These are phyloP conservation scores for Tenebrosternarchus preto DNA, from an alignment of 2,113 vertebrate genomes.

Conservation along the genomic window DNA sequence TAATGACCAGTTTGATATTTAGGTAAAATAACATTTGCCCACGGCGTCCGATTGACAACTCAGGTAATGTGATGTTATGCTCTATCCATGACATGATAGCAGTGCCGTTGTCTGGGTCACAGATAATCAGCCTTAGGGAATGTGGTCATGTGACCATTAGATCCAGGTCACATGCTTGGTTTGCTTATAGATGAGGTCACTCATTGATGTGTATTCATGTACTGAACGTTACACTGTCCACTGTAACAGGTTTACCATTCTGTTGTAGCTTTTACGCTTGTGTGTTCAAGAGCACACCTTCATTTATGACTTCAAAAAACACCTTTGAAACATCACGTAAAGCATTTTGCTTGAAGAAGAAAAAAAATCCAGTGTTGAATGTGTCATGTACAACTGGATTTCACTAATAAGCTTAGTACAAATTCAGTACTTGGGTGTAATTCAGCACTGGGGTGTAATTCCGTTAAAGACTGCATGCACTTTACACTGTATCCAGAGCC, in stretches of 20 bases:
- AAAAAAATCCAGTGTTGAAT: too few relatives aligned
- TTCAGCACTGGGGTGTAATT: too few relatives aligned
- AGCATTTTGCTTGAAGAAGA: neutral
- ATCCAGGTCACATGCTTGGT: neutral
- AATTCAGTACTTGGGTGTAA: too few relatives aligned
- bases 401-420: too few relatives aligned
- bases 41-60: slow-evolving; percentile 46
- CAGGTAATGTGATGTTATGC: slow-evolving; percentile 43
- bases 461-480: too few relatives aligned
- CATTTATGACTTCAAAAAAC: neutral
- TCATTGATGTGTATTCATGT: neutral
- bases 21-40: slow-evolving; percentile 46
- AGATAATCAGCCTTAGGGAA: neutral
- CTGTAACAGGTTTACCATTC: neutral
- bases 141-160: neutral
- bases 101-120: neutral
- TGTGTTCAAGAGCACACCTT: neutral
- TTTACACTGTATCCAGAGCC: too few relatives aligned
- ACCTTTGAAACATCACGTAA: neutral
- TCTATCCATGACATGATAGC: slow-evolving; percentile 13
- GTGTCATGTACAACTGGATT: too few relatives aligned
- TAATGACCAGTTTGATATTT: slow-evolving; percentile 33
- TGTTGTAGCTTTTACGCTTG: neutral
- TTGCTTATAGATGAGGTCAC: neutral
- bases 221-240: too few relatives aligned